Percentiles rank a stretch among this genome's conserved stretches.
phyloP scores from a whole-genome alignment of 2,888 invertebrate species.

The Eilema caniola region DNA sequence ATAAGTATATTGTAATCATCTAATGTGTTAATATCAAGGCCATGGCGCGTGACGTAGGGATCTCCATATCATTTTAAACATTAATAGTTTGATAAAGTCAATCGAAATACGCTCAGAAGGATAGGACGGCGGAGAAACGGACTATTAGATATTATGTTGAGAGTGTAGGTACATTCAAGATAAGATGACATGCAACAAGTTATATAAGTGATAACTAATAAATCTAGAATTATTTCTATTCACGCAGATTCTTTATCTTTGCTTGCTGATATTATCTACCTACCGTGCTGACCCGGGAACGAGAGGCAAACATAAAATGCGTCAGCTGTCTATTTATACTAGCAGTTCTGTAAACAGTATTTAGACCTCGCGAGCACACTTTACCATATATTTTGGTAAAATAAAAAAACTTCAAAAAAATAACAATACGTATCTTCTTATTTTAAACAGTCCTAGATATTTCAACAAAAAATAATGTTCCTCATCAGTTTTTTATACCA shows the following conservation, averaged over 20 bases:
- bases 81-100: background rate
- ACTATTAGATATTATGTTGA: background rate
- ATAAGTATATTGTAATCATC: background rate
- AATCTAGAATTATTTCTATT: background rate
- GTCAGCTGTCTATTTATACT: too few relatives aligned
- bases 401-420: too few relatives aligned
- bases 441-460: too few relatives aligned
- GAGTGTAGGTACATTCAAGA: conserved; percentile 6
- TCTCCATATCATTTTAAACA: conserved; percentile 3
- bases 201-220: background rate
- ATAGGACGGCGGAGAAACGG: background rate
- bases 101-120: background rate
- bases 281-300: background rate
- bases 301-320: background rate
- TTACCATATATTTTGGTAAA: too few relatives aligned
- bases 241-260: background rate
- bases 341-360: too few relatives aligned
- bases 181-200: background rate
- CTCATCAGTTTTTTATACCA: too few relatives aligned
- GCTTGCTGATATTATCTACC: background rate
- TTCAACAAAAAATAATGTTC: too few relatives aligned
- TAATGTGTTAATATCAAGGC: background rate
- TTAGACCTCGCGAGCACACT: too few relatives aligned
- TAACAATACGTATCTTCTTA: too few relatives aligned
- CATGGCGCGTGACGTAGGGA: background rate